Percentiles rank a stretch among this genome's conserved stretches.
These are phyloP conservation scores for Hipparchia sbordonii DNA, from an alignment of 2,888 invertebrate species.

Conservation along the genomic window DNA sequence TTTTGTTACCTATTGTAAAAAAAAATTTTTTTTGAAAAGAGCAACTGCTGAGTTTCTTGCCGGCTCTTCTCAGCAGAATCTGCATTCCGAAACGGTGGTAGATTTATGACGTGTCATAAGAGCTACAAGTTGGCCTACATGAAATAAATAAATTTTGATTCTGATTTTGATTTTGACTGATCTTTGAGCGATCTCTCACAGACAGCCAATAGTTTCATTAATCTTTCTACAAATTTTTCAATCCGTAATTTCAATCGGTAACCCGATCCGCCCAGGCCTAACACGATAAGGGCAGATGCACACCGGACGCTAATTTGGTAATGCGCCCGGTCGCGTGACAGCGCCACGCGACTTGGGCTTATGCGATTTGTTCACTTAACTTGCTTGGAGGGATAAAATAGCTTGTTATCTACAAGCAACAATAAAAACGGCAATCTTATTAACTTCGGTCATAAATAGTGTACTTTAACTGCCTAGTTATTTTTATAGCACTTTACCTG, in stretches of 20 bases:
- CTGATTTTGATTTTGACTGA: too few species aligned
- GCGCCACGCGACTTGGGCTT: constrained; percentile 68
- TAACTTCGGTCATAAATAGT: constrained; percentile 12
- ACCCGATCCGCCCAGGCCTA: constrained; percentile 55
- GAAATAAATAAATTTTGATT: too few species aligned
- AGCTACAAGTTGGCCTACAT: too few species aligned
- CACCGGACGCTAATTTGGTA: constrained; percentile 76
- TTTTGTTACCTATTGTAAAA: too few species aligned
- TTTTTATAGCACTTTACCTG: neutral
- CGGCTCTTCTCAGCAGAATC: too few species aligned
- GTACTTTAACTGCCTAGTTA: neutral
- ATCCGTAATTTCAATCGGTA: constrained; percentile 49
- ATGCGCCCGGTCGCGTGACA: constrained; percentile 70
- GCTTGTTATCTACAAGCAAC: too few species aligned
- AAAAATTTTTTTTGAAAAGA: too few species aligned
- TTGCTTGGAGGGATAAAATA: constrained; percentile 67
- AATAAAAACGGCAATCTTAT: constrained; percentile 57
- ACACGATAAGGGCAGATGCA: constrained; percentile 67
- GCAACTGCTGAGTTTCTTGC: too few species aligned
- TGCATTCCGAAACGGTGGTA: too few species aligned
- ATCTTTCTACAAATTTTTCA: neutral
- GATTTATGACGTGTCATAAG: too few species aligned
- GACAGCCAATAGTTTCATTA: too few species aligned
- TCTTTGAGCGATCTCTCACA: too few species aligned
- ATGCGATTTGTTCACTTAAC: constrained; percentile 77